phyloP scores from a whole-genome alignment of 2,888 invertebrate species.

The Ypsolopha sequella region DNA sequence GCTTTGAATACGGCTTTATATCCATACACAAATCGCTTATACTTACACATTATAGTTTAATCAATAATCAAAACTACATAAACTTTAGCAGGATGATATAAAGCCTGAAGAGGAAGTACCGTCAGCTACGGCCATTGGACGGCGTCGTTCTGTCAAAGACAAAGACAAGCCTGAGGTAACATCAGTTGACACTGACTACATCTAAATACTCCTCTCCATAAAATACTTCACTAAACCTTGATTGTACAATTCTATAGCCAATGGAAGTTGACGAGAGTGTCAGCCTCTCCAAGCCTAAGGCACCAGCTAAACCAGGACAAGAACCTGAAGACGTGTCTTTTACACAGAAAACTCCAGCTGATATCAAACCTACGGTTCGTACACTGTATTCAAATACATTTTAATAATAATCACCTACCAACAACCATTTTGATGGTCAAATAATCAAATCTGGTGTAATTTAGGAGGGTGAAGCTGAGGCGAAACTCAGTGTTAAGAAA shows the following conservation, averaged over 20 bases:
- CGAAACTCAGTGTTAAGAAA: slow-evolving; percentile 60
- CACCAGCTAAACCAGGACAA: slow-evolving; percentile 45
- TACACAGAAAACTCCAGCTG: slow-evolving; percentile 62
- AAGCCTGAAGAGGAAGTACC: slow-evolving; percentile 34
- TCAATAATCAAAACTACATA: background rate
- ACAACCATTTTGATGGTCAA: background rate
- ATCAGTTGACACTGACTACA: too few species aligned
- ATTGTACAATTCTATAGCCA: slow-evolving; percentile 30
- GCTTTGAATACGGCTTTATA: too few species aligned
- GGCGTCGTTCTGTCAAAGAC: slow-evolving; percentile 53
- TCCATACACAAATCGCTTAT: too few species aligned
- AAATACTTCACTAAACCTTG: too few species aligned
- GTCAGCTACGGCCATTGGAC: slow-evolving; percentile 47
- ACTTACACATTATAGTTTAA: background rate
- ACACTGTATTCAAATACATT: slow-evolving; percentile 11
- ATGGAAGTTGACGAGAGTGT: slow-evolving; percentile 64
- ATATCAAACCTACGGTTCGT: slow-evolving; percentile 60
- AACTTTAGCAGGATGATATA: slow-evolving; percentile 29
- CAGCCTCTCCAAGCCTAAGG: slow-evolving; percentile 48
- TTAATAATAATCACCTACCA: background rate
- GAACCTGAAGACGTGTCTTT: slow-evolving; percentile 59
- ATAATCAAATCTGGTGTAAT: slow-evolving; percentile 1
- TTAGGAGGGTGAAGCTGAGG: slow-evolving; percentile 57
- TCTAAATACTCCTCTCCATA: too few species aligned
- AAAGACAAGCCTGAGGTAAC: slow-evolving; percentile 57